A percentile compares a stretch with the other conserved stretches of the same genome.
phyloP scores from a whole-genome alignment of 1,140 invertebrate species.

The Magallana angulata region DNA sequence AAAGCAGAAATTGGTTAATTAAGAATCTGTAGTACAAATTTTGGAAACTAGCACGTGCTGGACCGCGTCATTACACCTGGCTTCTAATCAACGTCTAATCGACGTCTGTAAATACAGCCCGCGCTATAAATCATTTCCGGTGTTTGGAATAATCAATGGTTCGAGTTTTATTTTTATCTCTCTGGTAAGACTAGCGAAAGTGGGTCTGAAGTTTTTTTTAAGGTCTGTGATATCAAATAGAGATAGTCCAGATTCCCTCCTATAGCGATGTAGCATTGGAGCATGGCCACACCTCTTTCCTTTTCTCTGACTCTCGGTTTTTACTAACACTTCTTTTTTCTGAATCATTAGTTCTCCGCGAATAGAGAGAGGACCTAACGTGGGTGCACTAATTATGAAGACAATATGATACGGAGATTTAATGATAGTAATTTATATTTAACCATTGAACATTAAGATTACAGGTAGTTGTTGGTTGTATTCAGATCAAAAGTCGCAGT shows the following conservation, averaged over 20 bases:
- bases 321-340: background rate
- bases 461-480: background rate
- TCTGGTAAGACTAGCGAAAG: conserved; percentile 3
- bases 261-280: background rate
- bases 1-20: too few species aligned
- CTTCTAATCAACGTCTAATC: background rate
- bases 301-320: background rate
- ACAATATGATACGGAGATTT: background rate
- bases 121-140: conserved; percentile 28
- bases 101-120: background rate
- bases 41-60: background rate
- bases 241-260: background rate
- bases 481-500: background rate
- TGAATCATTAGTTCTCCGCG: background rate
- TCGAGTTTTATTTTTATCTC: background rate
- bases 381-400: background rate
- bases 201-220: background rate
- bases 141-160: conserved; percentile 9
- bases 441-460: conserved; percentile 25
- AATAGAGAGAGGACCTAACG: background rate
- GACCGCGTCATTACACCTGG: conserved; percentile 23
- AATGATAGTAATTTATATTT: conserved; percentile 27
- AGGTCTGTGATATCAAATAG: conserved; percentile 1
- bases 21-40: too few species aligned
- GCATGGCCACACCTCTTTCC: background rate